Conservation (phyloP, 2,113 vertebrate genomes). For the Perca flavescens region DNA sequence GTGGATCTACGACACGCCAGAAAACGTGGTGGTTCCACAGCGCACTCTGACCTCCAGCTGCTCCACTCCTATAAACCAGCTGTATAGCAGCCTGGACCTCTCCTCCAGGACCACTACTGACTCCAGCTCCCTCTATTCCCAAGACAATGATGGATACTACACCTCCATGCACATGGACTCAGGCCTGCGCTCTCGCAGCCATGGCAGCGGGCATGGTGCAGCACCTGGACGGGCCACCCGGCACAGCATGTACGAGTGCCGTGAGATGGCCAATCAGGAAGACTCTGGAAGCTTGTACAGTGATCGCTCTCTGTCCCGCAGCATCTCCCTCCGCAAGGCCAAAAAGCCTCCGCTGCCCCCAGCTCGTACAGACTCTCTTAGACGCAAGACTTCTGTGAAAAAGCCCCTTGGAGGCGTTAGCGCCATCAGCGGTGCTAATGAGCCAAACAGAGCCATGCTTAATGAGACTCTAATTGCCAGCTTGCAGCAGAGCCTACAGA, state of each 20-base stretch:
- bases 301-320: conserved; percentile 89
- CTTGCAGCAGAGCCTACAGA: conserved; percentile 92
- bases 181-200: conserved; percentile 81
- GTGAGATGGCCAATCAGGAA: conserved; percentile 81
- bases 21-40: conserved; percentile 78
- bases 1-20: conserved; percentile 86
- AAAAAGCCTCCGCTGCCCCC: conserved; percentile 95
- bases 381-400: conserved; percentile 87
- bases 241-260: conserved; percentile 91
- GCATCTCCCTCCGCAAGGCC: conserved; percentile 93
- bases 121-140: conserved; percentile 88
- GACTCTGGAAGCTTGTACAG: conserved; percentile 81
- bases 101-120: conserved; percentile 86
- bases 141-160: conserved; percentile 90
- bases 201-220: conserved; percentile 71
- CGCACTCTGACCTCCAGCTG: conserved; percentile 86
- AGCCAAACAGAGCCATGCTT: conserved; percentile 84
- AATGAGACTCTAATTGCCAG: conserved; percentile 93
- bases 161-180: conserved; percentile 87
- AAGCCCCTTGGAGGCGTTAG: conserved; percentile 75
- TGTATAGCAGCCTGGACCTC: conserved; percentile 90
- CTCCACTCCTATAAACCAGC: conserved; percentile 88
- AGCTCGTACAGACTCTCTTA: conserved; percentile 94
- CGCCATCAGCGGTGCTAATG: conserved; percentile 38
- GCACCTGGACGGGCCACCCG: conserved; percentile 83